Evolutionary conservation across 1,140 invertebrate species (phyloP).

Genomic region (Metaphire vulgaris): DNA sequence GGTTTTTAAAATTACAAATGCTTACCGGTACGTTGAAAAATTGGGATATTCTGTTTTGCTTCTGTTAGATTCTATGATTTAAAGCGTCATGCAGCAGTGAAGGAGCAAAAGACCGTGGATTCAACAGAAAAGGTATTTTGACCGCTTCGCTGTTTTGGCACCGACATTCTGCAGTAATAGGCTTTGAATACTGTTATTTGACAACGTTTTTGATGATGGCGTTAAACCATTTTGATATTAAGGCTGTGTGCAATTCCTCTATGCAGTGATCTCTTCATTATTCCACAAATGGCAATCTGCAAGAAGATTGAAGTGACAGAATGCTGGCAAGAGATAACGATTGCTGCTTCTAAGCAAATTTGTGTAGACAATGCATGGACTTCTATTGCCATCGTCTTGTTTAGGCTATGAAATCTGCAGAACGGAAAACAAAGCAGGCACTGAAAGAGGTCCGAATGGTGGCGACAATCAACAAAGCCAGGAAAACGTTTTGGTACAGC

Average conservation of each 20-base stretch:
- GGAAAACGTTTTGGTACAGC: conserved; percentile 63
- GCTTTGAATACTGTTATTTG: no score
- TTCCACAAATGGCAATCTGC: no score
- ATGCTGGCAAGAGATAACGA: no score
- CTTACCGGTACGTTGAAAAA: no score
- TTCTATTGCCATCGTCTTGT: conserved; percentile 23
- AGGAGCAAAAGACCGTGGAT: conserved; percentile 93
- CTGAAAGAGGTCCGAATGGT: conserved; percentile 74
- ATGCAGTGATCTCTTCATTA: no score
- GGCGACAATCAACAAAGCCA: conserved; percentile 80
- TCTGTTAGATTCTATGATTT: conserved; percentile 83
- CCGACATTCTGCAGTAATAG: neutral
- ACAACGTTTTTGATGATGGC: no score
- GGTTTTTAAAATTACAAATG: no score
- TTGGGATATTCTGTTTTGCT: no score
- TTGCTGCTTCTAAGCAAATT: neutral
- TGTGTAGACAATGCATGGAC: neutral
- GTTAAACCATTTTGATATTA: no score
- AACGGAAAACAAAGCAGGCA: conserved; percentile 87
- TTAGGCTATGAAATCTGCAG: conserved; percentile 85
- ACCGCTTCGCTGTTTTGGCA: neutral
- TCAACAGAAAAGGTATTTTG: conserved; percentile 69
- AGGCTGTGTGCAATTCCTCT: no score
- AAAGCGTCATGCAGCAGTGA: conserved; percentile 82
- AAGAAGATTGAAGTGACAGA: no score